These are phyloP conservation scores for Taeniopygia guttata DNA, from an alignment of 2,797 vertebrate genomes.

Conservation along the genomic window DNA sequence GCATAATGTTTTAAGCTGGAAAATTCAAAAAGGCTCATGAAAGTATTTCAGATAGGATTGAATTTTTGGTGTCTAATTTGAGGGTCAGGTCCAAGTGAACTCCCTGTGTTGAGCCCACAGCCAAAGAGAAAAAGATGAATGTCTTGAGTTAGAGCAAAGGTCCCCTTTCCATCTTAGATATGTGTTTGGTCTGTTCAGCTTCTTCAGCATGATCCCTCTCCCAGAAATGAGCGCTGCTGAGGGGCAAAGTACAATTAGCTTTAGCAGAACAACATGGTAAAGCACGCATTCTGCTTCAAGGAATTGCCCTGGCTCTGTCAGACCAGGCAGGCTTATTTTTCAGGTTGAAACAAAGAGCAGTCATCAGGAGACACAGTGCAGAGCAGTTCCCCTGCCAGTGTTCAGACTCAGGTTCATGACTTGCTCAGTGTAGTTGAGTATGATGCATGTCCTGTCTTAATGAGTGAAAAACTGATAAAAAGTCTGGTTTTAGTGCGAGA, in stretches of 20 bases:
- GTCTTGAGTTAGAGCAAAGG: background rate
- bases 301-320: background rate
- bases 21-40: background rate
- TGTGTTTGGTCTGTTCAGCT: background rate
- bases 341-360: background rate
- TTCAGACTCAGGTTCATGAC: background rate
- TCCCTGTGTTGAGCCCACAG: background rate
- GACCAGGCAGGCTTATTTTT: background rate
- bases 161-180: background rate
- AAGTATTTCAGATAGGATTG: background rate
- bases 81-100: background rate
- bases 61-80: background rate
- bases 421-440: background rate
- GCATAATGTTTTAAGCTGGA: background rate
- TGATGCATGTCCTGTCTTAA: background rate
- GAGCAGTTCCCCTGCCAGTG: background rate
- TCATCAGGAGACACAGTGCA: background rate
- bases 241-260: constrained; percentile 13
- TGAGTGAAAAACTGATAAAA: background rate
- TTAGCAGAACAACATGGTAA: background rate
- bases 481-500: background rate
- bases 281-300: background rate
- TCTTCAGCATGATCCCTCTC: background rate
- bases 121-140: background rate
- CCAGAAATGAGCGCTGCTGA: background rate